Evolutionary conservation across 2,113 vertebrate species (phyloP), one percentile per base, ranked within the genome.

Genomic region (Pundamilia nyererei): DNA sequence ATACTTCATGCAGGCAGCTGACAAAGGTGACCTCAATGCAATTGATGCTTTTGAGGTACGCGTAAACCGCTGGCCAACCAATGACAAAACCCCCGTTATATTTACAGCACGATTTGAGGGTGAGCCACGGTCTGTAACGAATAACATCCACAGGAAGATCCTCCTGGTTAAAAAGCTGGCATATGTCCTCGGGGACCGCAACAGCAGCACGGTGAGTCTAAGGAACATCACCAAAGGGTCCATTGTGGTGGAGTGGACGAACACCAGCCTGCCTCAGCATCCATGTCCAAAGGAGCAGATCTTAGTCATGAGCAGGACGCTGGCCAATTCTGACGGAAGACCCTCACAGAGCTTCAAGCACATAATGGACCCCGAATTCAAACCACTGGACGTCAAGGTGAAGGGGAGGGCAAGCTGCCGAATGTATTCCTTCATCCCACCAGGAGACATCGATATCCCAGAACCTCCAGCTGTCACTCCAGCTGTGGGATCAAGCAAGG

Each of bases 21-120:
- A 99, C 89, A 99, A 99, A 89, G 98, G 98, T 0, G 97, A 98
- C 49, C 96, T 98, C 1, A 97, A 96, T 0, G 97, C 97, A 0
- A 97, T 98, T 14, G 98, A 99, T 24, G 98, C 99, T 49, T 97
- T 99, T 4, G 98, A 99, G 95, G 98, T 99, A n/a, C 97, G 97
- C 0, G 99, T 99, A 15, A 97, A 96, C 62, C 97, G 95, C 86
- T 97, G 97, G 91, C 97, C 97, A 0, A 87, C 94, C 1, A 97
- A 97, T 2, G 96, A 98, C 89, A 98, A 96, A 92, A 95, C 97
- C 11, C 98, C 98, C 0, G 98, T 97, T 21, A 91, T 96, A 62
- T 99, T 99, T 90, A 97, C 94, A 2, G 98, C 97, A 29, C 97
- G 93, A 35, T 96, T 99, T 17, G 89, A 97, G 0, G 98, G 98